Conservation (phyloP, 1,140 invertebrate species). For the Whitmania pigra region DNA sequence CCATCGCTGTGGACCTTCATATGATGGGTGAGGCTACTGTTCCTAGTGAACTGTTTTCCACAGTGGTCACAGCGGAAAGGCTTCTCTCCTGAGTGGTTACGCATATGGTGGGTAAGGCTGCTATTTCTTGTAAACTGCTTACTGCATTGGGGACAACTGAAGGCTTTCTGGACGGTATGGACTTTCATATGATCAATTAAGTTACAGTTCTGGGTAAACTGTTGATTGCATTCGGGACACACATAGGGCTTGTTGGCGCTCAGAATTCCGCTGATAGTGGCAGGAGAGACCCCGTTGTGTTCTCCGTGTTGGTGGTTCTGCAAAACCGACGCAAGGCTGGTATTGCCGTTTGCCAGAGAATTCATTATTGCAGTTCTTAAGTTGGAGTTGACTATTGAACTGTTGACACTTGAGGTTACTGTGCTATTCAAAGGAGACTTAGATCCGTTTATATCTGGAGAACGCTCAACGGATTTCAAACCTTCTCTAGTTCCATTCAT, state of each 20-base stretch:
- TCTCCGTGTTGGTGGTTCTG: no score
- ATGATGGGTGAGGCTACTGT: slow-evolving; percentile 87
- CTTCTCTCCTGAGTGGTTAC: slow-evolving; percentile 26
- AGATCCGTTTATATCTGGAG: no score
- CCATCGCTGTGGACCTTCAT: slow-evolving; percentile 82
- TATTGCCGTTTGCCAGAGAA: no score
- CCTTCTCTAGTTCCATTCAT: no score
- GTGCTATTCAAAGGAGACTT: no score
- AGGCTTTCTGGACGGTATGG: neutral
- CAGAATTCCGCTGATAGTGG: slow-evolving; percentile 58
- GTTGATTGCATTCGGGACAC: slow-evolving; percentile 87
- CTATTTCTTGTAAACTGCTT: slow-evolving; percentile 29
- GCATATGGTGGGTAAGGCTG: slow-evolving; percentile 24
- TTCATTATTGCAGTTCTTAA: no score
- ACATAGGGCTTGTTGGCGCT: slow-evolving; percentile 59
- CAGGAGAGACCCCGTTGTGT: no score
- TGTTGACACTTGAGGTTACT: no score
- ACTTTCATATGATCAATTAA: slow-evolving; percentile 65
- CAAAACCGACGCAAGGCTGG: no score
- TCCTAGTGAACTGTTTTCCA: slow-evolving; percentile 80
- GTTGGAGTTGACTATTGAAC: no score
- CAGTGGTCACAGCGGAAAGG: slow-evolving; percentile 54
- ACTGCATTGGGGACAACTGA: slow-evolving; percentile 47
- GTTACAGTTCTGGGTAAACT: slow-evolving; percentile 88
- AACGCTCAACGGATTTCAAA: no score